A percentile compares a stretch with the other conserved stretches of the same genome.
These are phyloP conservation scores for Theristus sp. DNA, from an alignment of 2,888 invertebrate genomes.

Conservation along the genomic window DNA sequence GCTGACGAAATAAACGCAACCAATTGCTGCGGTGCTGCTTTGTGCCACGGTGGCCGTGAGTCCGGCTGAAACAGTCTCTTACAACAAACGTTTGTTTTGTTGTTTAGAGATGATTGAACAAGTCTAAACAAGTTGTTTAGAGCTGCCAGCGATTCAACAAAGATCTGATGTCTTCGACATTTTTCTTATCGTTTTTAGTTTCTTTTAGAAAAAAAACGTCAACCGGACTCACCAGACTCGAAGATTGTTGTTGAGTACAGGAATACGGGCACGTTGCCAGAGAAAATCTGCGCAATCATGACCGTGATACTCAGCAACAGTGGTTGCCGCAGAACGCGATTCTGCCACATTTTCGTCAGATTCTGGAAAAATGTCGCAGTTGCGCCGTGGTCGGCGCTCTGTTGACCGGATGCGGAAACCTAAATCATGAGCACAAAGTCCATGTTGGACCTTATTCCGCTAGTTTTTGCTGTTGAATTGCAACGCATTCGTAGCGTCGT, in stretches of 20 bases:
- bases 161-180: no score
- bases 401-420: background rate
- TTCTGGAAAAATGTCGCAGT: background rate
- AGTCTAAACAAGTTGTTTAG: no score
- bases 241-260: conserved; percentile 35
- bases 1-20: background rate
- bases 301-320: background rate
- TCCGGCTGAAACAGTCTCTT: background rate
- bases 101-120: no score
- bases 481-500: no score
- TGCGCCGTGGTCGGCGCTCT: background rate
- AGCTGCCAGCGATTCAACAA: no score
- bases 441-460: no score
- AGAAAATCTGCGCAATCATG: conserved; percentile 23
- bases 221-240: no score
- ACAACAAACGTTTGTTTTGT: no score
- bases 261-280: conserved; percentile 33
- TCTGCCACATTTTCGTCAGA: background rate
- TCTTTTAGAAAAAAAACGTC: no score
- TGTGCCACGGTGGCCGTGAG: background rate
- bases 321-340: background rate
- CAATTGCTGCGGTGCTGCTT: background rate
- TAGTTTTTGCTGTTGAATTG: no score
- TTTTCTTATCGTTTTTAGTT: no score
- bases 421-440: no score